Evolutionary conservation across 2,888 invertebrate species (phyloP), one percentile per base, ranked within the genome.

Genomic region (Coecobrya sp.): DNA sequence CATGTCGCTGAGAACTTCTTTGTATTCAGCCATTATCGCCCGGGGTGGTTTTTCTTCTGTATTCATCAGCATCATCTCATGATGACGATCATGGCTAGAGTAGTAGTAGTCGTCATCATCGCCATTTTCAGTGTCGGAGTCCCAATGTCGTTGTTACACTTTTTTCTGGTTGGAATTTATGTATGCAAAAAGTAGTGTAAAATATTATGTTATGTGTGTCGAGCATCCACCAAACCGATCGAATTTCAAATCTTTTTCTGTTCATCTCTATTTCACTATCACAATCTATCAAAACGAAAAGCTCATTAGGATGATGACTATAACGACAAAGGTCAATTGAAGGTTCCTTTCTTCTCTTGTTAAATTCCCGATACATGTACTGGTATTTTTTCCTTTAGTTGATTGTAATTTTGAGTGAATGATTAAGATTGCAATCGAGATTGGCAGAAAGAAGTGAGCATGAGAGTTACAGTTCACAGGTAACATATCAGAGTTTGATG

Each of bases 401-500:
- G 70, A n/a, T 30, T 68, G 19, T 70, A 45, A 79, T 59, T 65
- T 36, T n/a, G 16, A 16, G 59, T 87, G 91, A 91, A 62, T 91
- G 91, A 91, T 91, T 91, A 86, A 91, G 91, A 79, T 91, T 55
- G 49, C 87, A 87, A 82, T 87, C 59, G 68, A 86, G 91, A 86
- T 91, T 91, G 90, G 65, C 79, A 73, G 86, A 22, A 79, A 79
- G 79, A 79, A 8, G 42, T 8, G n/a, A 42, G 36, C 8, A 19
- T 4, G 42, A 16, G 36, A 68, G 68, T 36, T 16, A 70, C 68
- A 16, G 8, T 19, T 36, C 30, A 70, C 30, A 10, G 8, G 19
- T 7, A 62, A 25, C 62, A 1, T 2, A 62, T 22, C 27, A 13
- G n/a, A 16, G 13, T 25, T 30, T 68, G 16, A 11, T 30, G 27